These are phyloP conservation scores for Drosophila sordidula DNA, from an alignment of 2,888 invertebrate genomes.

Conservation along the genomic window DNA sequence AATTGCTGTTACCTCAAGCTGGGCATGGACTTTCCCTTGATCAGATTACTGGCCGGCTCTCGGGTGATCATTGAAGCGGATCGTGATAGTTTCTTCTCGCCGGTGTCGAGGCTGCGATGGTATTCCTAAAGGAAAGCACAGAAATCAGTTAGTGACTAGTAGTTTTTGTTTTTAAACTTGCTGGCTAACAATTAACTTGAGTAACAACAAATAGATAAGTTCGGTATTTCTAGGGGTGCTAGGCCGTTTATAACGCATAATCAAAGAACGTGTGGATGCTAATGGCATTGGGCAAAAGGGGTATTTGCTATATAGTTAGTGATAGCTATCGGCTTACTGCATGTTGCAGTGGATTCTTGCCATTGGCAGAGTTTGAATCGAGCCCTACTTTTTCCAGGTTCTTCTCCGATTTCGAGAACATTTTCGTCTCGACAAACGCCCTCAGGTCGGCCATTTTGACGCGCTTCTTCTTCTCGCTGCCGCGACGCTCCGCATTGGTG, in stretches of 20 bases:
- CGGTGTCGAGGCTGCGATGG: slow-evolving; percentile 92
- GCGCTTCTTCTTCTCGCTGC: slow-evolving; percentile 93
- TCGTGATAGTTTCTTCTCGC: slow-evolving; percentile 90
- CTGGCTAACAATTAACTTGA: slow-evolving; percentile 33
- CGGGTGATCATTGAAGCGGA: slow-evolving; percentile 90
- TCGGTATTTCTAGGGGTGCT: slow-evolving; percentile 19
- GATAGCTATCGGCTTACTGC: slow-evolving; percentile 86
- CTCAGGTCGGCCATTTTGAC: slow-evolving; percentile 97
- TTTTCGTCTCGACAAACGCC: slow-evolving; percentile 96
- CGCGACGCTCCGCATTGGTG: slow-evolving; percentile 86
- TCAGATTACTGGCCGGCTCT: slow-evolving; percentile 89
- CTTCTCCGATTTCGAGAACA: slow-evolving; percentile 95
- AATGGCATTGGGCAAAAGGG: slow-evolving; percentile 5
- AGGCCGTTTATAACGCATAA: slow-evolving; percentile 28
- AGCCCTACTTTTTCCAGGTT: slow-evolving; percentile 95
- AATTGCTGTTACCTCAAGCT: slow-evolving; percentile 90
- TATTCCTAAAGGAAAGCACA: slow-evolving; percentile 87
- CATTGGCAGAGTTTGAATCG: slow-evolving; percentile 86
- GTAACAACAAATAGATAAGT: slow-evolving; percentile 19
- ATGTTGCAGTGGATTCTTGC: slow-evolving; percentile 88
- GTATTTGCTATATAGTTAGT: slow-evolving; percentile 33
- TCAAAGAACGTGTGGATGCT: slow-evolving; percentile 39
- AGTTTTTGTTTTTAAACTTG: too few species aligned
- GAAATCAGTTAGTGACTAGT: not conserved
- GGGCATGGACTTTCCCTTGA: slow-evolving; percentile 98